phyloP scores from a whole-genome alignment of 2,113 vertebrate genomes.

The Ia io region DNA sequence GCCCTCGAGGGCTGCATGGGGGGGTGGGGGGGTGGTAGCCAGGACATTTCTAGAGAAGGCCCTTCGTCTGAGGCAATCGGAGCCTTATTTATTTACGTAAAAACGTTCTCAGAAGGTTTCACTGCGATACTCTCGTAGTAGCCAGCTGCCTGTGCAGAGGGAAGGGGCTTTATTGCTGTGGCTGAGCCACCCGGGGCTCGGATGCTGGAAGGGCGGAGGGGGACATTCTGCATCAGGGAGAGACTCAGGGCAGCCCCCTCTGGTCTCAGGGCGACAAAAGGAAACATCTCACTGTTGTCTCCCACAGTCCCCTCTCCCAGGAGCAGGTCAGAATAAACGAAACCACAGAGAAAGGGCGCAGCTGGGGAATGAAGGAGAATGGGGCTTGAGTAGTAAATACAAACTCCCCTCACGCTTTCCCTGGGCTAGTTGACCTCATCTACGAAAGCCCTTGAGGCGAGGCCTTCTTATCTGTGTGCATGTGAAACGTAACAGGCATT shows the following conservation, averaged over 20 bases:
- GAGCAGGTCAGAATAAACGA: neutral
- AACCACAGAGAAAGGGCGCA: neutral
- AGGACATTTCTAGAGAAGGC: neutral
- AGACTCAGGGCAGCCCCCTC: neutral
- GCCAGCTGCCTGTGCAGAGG: neutral
- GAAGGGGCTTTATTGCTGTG: neutral
- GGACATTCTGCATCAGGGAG: neutral
- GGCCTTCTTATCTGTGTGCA: neutral
- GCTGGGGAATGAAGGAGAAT: neutral
- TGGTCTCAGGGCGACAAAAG: neutral
- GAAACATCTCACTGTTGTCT: neutral
- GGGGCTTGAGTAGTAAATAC: neutral
- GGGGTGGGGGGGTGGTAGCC: too few relatives aligned
- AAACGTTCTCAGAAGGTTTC: neutral
- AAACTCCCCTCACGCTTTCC: neutral
- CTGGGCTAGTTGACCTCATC: neutral
- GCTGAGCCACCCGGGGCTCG: neutral
- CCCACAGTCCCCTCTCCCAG: neutral
- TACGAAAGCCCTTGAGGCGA: neutral
- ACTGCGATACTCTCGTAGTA: rapidly evolving
- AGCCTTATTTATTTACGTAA: neutral
- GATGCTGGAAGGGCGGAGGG: rapidly evolving
- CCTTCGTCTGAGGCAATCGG: neutral
- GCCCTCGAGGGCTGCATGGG: neutral
- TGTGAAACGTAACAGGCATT: neutral